Percentiles rank a stretch among this genome's conserved stretches.
Conservation (phyloP, 2,888 invertebrate species). For the Cerceris rybyensis region DNA sequence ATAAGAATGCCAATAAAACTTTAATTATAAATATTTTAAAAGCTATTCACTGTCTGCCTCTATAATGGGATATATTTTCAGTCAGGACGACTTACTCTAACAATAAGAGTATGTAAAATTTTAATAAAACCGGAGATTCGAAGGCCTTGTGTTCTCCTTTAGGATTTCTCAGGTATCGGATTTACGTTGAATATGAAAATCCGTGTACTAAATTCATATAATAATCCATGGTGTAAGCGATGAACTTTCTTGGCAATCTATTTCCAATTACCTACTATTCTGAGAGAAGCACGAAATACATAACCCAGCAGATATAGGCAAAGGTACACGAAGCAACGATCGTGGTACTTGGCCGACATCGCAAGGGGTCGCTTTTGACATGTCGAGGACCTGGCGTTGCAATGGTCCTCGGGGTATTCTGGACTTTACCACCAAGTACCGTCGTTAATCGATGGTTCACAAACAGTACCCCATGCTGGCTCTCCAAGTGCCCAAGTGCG, state of each 20-base stretch:
- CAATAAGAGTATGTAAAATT: no score
- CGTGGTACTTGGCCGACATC: constrained; percentile 58
- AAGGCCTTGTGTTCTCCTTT: no score
- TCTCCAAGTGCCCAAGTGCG: constrained; percentile 73
- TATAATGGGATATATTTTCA: no score
- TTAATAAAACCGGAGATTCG: no score
- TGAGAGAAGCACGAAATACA: constrained; percentile 40
- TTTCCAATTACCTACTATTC: constrained; percentile 35
- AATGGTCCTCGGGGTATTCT: constrained; percentile 60
- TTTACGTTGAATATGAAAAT: not conserved
- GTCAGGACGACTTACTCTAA: no score
- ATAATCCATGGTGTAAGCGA: not conserved
- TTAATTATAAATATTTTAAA: no score
- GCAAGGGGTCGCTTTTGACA: constrained; percentile 68
- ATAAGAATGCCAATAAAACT: no score
- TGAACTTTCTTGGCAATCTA: constrained; percentile 39
- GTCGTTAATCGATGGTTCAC: constrained; percentile 76
- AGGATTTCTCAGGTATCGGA: not conserved
- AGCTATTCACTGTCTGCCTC: no score
- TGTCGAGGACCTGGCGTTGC: constrained; percentile 60
- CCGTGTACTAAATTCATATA: not conserved
- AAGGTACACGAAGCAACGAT: constrained; percentile 52
- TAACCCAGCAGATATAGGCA: constrained; percentile 15
- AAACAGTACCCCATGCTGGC: constrained; percentile 70
- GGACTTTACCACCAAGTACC: constrained; percentile 66